phyloP scores from a whole-genome alignment of 2,113 vertebrate species.

The Oreochromis niloticus region DNA sequence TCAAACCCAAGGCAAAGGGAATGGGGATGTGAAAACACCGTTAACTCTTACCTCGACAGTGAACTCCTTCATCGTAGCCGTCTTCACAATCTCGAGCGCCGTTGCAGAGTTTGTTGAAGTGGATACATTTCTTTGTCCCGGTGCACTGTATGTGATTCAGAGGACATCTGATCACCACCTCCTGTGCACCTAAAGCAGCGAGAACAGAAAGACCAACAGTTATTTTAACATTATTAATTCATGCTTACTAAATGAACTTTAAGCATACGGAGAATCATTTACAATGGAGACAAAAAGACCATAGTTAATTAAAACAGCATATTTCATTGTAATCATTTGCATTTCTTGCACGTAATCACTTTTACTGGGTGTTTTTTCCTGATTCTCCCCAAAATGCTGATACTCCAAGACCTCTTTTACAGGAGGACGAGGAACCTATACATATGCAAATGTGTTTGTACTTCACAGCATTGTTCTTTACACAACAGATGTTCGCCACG shows the following conservation, averaged over 20 bases:
- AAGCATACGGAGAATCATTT: not conserved
- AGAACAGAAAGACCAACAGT: not conserved
- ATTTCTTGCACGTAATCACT: not conserved
- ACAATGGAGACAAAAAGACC: not conserved
- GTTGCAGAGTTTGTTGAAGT: slow-evolving; percentile 91
- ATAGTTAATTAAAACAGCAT: not conserved
- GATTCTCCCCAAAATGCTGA: slow-evolving; percentile 27
- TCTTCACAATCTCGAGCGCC: slow-evolving; percentile 86
- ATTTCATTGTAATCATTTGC: not conserved
- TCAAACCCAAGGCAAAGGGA: slow-evolving; percentile 4
- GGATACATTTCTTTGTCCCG: slow-evolving; percentile 85
- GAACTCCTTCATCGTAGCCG: slow-evolving; percentile 88
- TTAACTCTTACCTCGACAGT: slow-evolving; percentile 85
- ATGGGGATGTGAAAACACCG: not conserved
- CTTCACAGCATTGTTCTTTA: slow-evolving; percentile 39
- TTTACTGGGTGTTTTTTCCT: not conserved
- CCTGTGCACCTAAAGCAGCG: slow-evolving; percentile 76
- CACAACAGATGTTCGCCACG: slow-evolving; percentile 50
- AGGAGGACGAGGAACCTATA: not conserved
- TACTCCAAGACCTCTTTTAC: slow-evolving; percentile 16
- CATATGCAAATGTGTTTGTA: slow-evolving; percentile 59
- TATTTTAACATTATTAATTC: not conserved
- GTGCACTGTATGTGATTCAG: slow-evolving; percentile 85
- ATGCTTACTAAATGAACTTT: not conserved
- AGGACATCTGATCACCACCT: slow-evolving; percentile 81